Percentiles rank a stretch among this genome's conserved stretches.
These are phyloP conservation scores for Euplagia quadripunctaria DNA, from an alignment of 2,888 invertebrate species.

Conservation along the genomic window DNA sequence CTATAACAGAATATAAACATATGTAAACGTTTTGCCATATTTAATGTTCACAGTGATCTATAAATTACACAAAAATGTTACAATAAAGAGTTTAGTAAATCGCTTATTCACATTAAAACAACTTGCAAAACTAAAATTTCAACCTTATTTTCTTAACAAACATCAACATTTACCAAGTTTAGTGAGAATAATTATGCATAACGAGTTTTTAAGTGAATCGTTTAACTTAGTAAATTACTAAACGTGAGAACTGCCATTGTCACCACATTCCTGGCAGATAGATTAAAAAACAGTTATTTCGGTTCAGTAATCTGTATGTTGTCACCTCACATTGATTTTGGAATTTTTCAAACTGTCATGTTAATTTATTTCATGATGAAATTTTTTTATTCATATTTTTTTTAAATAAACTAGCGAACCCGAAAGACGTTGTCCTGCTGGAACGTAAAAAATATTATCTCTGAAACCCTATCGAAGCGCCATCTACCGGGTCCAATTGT, in stretches of 20 bases:
- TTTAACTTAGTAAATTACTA: slow-evolving; percentile 30
- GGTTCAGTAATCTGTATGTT: neutral
- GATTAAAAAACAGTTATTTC: neutral
- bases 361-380: neutral
- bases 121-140: neutral
- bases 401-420: no score
- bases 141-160: slow-evolving; percentile 2
- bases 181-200: slow-evolving; percentile 23
- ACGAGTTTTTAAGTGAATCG: slow-evolving; percentile 36
- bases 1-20: neutral
- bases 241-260: slow-evolving; percentile 41
- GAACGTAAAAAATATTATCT: no score
- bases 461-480: no score
- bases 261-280: slow-evolving; percentile 23
- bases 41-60: neutral
- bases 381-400: no score
- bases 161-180: neutral
- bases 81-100: neutral
- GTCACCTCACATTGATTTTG: neutral
- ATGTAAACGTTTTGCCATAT: neutral
- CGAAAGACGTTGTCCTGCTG: no score
- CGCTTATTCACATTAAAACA: neutral
- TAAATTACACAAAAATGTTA: neutral
- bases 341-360: neutral
- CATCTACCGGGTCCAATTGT: no score